phyloP scores from a whole-genome alignment of 2,113 vertebrate species.

The Onychorhynchus coronatus region DNA sequence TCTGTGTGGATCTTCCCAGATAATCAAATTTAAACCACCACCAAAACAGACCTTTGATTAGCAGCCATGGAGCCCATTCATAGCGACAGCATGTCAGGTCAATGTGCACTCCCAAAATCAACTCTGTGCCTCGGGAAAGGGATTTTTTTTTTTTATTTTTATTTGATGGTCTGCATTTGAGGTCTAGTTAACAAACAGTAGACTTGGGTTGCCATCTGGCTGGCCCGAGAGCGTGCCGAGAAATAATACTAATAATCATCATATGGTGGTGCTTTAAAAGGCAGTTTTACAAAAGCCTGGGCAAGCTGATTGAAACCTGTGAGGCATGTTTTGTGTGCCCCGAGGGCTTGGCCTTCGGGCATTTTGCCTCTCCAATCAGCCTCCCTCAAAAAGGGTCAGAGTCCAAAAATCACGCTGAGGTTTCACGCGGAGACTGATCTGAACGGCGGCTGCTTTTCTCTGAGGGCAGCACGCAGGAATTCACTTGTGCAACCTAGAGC shows the following conservation, averaged over 20 bases:
- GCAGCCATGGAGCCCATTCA: background rate
- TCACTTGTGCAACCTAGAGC: background rate
- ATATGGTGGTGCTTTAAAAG: background rate
- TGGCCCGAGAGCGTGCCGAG: background rate
- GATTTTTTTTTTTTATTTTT: background rate
- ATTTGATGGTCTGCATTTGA: slow-evolving; percentile 24
- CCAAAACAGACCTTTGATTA: slow-evolving; percentile 45
- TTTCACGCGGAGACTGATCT: background rate
- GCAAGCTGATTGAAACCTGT: background rate
- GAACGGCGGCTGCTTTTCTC: background rate
- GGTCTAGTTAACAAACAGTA: slow-evolving; percentile 59
- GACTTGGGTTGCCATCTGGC: background rate
- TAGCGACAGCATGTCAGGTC: slow-evolving; percentile 53
- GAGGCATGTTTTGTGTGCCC: background rate
- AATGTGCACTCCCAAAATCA: slow-evolving; percentile 67
- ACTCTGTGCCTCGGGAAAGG: background rate
- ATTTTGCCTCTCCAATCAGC: background rate
- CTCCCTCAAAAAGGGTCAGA: background rate
- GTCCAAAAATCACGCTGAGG: background rate
- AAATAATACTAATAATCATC: background rate
- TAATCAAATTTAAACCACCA: slow-evolving; percentile 31
- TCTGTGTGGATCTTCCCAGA: background rate
- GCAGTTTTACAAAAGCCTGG: background rate
- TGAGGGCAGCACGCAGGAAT: background rate
- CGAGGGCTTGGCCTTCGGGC: background rate